Conservation (phyloP, 2,888 invertebrate species). For the Hartigia nigra region DNA sequence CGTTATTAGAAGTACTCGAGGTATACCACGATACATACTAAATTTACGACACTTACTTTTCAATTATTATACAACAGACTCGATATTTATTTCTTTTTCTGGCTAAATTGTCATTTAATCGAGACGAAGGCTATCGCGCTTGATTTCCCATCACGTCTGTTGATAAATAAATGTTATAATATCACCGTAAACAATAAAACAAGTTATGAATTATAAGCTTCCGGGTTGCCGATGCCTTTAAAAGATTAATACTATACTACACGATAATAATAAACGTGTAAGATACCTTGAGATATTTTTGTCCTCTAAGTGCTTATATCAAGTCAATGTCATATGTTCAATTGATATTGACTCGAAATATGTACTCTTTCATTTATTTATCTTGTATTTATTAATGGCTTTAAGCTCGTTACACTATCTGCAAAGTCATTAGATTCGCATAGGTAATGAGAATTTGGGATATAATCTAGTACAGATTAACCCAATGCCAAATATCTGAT, state of each 20-base stretch:
- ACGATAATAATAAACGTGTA: constrained; percentile 32
- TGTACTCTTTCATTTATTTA: not conserved
- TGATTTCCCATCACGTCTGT: not conserved
- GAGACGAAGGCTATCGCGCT: not conserved
- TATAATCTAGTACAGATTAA: not conserved
- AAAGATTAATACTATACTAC: constrained; percentile 16
- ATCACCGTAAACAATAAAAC: not conserved
- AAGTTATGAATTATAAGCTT: not conserved
- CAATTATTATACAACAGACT: not conserved
- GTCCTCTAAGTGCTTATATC: not conserved
- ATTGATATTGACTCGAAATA: not conserved
- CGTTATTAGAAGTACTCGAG: not conserved
- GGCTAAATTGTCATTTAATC: not conserved
- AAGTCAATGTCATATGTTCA: not conserved
- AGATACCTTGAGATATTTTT: constrained; percentile 49
- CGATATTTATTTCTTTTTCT: not conserved
- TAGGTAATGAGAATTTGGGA: not conserved
- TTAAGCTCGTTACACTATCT: not conserved
- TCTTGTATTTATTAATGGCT: not conserved
- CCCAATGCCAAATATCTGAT: not conserved
- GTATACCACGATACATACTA: not conserved
- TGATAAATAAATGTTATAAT: not conserved
- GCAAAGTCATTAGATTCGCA: not conserved
- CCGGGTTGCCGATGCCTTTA: constrained; percentile 60
- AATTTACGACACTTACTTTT: not conserved